Evolutionary conservation across 2,797 vertebrate genomes (phyloP), one percentile per base, ranked within the genome.

Genomic region (Sebastes matsubarae): DNA sequence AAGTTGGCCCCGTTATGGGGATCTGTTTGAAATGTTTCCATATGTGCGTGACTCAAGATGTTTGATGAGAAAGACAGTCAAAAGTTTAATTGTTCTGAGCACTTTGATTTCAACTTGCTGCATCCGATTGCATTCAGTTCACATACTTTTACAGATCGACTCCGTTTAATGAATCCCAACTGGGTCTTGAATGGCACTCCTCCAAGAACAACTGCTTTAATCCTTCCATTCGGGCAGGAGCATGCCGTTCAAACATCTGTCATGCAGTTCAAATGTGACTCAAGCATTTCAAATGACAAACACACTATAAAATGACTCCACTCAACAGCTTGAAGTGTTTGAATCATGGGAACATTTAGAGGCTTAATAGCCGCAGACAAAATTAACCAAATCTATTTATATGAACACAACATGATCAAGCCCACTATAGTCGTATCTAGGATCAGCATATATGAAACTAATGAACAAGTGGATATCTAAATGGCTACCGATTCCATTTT

Each of bases 231-330:
- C 32, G 54, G 82, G 81, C 81, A 32, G 85, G 66, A 86, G 79
- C 85, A 81, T 74, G 86, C 73, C 69, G 80, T 76, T 89, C 88
- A 78, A 89, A 91, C 92, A 93, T 89, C 91, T 91, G 92, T 87
- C 85, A 89, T 42, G 59, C 76, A 72, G 84, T 82, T 89, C 85
- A 78, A 84, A 90, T 87, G 66, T 58, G 89, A 85, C 75, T 87
- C 70, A 2, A 68, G 64, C 68, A 75, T 89, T 87, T 87, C 73
- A 81, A 90, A 84, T 74, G 82, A 77, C 68, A 77, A 72, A 63
- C 74, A 42, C 67, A 50, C 67, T 79, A 66, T 66, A 20, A 71
- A 80, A 89, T 79, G 71, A 79, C 74, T 79, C 77, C 79, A 54
- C 80, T 80, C 66, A 57, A 69, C 82, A 84, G 79, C 72, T 83